Percentiles rank a stretch among this genome's conserved stretches.
Evolutionary conservation across 2,888 invertebrate genomes (phyloP).

Genomic region (Ferdinandea cuprea): DNA sequence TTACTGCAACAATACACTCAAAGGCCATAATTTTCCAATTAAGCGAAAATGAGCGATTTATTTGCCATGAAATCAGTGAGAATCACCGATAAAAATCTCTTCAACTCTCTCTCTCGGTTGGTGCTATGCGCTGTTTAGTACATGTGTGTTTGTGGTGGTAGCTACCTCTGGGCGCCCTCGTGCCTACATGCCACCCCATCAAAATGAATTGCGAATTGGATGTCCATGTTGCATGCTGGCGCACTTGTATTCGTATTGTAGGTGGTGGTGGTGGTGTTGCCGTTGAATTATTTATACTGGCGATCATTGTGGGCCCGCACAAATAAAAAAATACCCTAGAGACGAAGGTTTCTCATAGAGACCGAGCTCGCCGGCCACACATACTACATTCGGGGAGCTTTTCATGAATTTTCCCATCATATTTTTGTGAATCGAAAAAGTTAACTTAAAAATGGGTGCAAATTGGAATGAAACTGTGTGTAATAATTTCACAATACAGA

Average conservation of each 20-base stretch:
- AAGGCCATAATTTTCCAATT: slow-evolving; percentile 83
- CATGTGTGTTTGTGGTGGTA: no score
- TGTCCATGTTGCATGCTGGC: slow-evolving; percentile 45
- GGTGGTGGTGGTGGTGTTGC: slow-evolving; percentile 44
- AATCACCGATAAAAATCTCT: slow-evolving; percentile 83
- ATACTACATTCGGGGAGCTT: slow-evolving; percentile 70
- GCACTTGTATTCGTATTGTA: slow-evolving; percentile 28
- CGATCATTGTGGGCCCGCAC: slow-evolving; percentile 63
- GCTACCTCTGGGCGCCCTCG: slow-evolving; percentile 63
- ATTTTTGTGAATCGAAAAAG: slow-evolving; percentile 13
- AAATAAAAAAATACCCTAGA: slow-evolving; percentile 60
- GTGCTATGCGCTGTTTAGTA: slow-evolving; percentile 32
- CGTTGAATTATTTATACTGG: slow-evolving; percentile 71
- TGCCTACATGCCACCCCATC: slow-evolving; percentile 50
- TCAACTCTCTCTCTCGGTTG: slow-evolving; percentile 75
- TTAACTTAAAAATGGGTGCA: slow-evolving; percentile 22
- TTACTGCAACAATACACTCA: slow-evolving; percentile 72
- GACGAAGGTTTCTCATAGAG: no score
- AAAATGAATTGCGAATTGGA: slow-evolving; percentile 53
- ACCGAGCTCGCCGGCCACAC: slow-evolving; percentile 22
- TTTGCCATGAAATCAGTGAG: slow-evolving; percentile 84
- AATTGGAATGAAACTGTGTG: slow-evolving; percentile 31
- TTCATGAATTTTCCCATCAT: slow-evolving; percentile 72
- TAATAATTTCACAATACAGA: slow-evolving; percentile 27
- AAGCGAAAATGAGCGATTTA: slow-evolving; percentile 84